Base-by-base conservation (phyloP, 1,140 invertebrate species). In the Polypedilum pembai region DNA sequence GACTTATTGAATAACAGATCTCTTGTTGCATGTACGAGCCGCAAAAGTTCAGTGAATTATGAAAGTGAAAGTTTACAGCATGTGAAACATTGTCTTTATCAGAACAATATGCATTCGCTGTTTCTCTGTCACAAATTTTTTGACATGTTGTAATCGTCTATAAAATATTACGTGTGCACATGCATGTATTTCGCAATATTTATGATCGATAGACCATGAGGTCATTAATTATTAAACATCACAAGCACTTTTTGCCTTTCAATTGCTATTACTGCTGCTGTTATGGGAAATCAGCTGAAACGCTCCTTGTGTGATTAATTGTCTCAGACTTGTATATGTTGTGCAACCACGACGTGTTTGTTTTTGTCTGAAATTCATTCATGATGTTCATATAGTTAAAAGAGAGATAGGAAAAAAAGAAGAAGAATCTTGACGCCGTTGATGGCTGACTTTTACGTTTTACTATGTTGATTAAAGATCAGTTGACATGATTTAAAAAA, bases 211-310 rank as follows among this genome's bases (percentile, higher is more conserved):
- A 56, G 45, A 56, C 3, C n/a, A n/a, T 56, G n/a, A 56, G 45
- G n/a, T n/a, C 45, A 56, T 56, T 56, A 56, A 56, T 56, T 56
- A 56, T 56, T 56, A 56, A n/a, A 56, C 12, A 56, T n/a, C n/a
- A 56, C 12, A 56, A 4, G 4, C 45, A 56, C 12, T 56, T 33
- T 33, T 5, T 56, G 45, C 45, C 15, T 56, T 12, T 56, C 45
- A 15, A 56, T 4, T 33, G 24, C 24, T 33, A 5, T 5, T 33
- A 56, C 1, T 33, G 24, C 24, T 33, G 24, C 24, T 33, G 24
- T 33, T 33, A 56, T 56, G 45, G n/a, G 45, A 56, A 56, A 56
- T 56, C 45, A 56, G 45, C 45, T 56, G 45, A 56, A n/a, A n/a
- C 45, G n/a, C 24, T 33, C 24, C 5, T 56, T 56, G 12, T n/a